Evolutionary conservation across 2,888 invertebrate species (phyloP).

Genomic region (Hololepta plana): DNA sequence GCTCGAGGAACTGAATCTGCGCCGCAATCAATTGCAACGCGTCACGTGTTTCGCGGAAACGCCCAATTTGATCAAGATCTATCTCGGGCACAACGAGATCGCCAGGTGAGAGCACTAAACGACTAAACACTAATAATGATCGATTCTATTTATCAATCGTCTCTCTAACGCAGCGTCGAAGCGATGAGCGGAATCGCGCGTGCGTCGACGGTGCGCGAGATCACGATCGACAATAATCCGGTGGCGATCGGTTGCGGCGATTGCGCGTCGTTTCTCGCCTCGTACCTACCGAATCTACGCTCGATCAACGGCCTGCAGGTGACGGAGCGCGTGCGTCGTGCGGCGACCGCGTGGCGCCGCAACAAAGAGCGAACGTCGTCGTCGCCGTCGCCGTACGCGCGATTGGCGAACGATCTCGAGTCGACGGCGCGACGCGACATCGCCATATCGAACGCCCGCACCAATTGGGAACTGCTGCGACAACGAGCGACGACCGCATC

Average conservation of each 20-base stretch:
- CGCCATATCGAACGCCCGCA: constrained; percentile 67
- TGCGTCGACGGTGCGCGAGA: constrained; percentile 57
- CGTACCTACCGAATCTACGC: constrained; percentile 55
- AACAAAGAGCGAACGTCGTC: too few relatives aligned
- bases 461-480: constrained; percentile 72
- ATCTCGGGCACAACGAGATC: constrained; percentile 67
- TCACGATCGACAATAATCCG: constrained; percentile 76
- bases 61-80: constrained; percentile 57
- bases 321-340: constrained; percentile 57
- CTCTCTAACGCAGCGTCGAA: constrained; percentile 66
- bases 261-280: constrained; percentile 64
- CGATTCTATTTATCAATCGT: constrained; percentile 4
- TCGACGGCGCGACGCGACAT: too few relatives aligned
- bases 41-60: constrained; percentile 58
- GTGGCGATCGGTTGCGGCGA: constrained; percentile 56
- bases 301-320: constrained; percentile 62
- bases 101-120: constrained; percentile 39
- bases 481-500: constrained; percentile 19
- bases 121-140: too few relatives aligned
- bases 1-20: constrained; percentile 72
- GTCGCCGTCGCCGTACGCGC: too few relatives aligned
- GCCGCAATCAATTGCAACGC: constrained; percentile 61
- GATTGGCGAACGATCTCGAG: constrained; percentile 39
- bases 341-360: constrained; percentile 63
- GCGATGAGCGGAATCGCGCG: constrained; percentile 71